Evolutionary conservation across 2,797 vertebrate species (phyloP), one percentile per base, ranked within the genome.

Genomic region (Chaenodraco wilsoni): DNA sequence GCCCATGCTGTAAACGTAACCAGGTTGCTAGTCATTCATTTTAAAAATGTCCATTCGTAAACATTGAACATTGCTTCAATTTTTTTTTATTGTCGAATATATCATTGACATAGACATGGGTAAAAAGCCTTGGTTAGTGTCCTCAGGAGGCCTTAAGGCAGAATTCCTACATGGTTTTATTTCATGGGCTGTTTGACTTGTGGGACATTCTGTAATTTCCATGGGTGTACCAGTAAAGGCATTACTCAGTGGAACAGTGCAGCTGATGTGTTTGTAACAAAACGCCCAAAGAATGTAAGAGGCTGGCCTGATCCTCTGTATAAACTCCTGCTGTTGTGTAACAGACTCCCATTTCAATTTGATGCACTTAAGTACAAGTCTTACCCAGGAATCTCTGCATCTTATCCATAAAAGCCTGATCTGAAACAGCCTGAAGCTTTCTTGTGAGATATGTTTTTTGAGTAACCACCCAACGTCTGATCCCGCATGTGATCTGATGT

Each of bases 161-260:
- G 7, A 17, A 31, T 10, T 65, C 10, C 41, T 44, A 63, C 21
- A 58, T 70, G 41, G 5, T 55, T 72, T 68, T 46, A 49, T 72
- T 33, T 52, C 9, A 15, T 23, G 14, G 56, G 23, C 14, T 17
- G 56, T 44, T 55, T 45, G 15, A 33, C 14, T 37, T 40, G 59
- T 40, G 48, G 54, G 55, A 81, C 43, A 67, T 74, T 69, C 14
- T 41, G 55, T 69, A 17, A 64, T 78, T 87, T 79, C 64, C 74
- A 15, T 56, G 67, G 70, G 72, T 77, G 73, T 58, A 79, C 48
- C 79, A 55, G 65, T 56, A 19, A 70, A 68, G 27, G 37, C 33
- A 69, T 86, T 82, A 81, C 77, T 84, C 74, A 40, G 60, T 70
- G 27, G 46, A 37, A 43, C 16, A 23, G 12, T 45, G 10, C 63